phyloP scores from a whole-genome alignment of 1,140 invertebrate species.

The Venturia canescens region DNA sequence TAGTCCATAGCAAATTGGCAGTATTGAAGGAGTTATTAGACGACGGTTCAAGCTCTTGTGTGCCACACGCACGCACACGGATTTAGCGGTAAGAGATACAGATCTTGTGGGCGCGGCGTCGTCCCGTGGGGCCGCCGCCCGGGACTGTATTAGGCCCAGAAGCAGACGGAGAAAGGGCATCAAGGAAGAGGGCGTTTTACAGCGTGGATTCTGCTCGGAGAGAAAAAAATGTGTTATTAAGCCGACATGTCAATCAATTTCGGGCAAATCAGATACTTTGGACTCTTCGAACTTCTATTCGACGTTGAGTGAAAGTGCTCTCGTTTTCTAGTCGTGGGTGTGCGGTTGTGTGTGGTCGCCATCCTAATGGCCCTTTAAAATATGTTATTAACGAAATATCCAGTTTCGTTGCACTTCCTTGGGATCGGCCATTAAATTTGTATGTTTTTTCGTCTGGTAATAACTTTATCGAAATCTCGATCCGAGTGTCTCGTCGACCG shows the following conservation, averaged over 20 bases:
- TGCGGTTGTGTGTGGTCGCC: constrained; percentile 53
- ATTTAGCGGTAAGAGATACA: constrained; percentile 49
- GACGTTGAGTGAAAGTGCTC: constrained; percentile 1
- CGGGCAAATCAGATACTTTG: constrained; percentile 47
- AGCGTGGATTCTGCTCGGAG: constrained; percentile 42
- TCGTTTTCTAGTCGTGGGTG: constrained; percentile 15
- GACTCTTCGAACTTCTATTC: constrained; percentile 10
- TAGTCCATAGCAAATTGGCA: constrained; percentile 52
- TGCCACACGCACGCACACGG: constrained; percentile 37
- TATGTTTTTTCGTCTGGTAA: neutral
- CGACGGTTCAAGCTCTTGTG: constrained; percentile 13
- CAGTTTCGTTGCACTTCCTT: neutral
- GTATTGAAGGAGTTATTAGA: constrained; percentile 56
- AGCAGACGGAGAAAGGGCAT: constrained; percentile 31
- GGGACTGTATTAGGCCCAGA: neutral
- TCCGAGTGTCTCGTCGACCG: neutral
- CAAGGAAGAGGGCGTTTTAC: constrained; percentile 47
- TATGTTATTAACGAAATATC: constrained; percentile 59
- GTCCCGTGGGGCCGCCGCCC: constrained; percentile 29
- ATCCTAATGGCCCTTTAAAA: constrained; percentile 58
- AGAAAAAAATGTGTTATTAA: constrained; percentile 60
- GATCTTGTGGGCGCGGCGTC: constrained; percentile 48
- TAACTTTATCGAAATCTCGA: neutral
- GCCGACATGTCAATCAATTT: constrained; percentile 64
- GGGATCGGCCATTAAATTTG: neutral